These are phyloP conservation scores for Bubalus kerabau DNA, from an alignment of 2,113 vertebrate species.

Conservation along the genomic window DNA sequence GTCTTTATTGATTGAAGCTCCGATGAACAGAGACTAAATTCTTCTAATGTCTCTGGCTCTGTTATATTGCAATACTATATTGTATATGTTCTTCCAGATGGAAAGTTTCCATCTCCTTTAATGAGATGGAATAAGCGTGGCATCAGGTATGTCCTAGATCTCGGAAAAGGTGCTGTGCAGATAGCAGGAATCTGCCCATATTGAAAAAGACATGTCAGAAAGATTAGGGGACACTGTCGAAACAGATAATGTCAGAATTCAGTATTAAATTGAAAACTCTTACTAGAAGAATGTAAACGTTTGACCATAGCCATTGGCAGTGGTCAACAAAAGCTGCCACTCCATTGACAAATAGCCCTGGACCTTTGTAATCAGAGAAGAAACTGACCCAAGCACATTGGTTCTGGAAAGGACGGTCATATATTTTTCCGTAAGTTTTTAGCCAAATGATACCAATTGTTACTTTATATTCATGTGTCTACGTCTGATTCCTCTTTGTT, in stretches of 20 bases:
- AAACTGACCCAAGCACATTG: not conserved
- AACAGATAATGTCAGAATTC: not conserved
- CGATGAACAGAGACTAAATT: not conserved
- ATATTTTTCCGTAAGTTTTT: conserved; percentile 5
- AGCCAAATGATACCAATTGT: not conserved
- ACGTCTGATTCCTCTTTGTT: not conserved
- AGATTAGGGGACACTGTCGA: not conserved
- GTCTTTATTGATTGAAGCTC: not conserved
- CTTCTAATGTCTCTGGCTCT: not conserved
- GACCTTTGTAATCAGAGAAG: conserved; percentile 58
- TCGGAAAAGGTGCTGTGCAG: not conserved
- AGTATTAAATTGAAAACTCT: conserved; percentile 31
- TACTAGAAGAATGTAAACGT: conserved; percentile 20
- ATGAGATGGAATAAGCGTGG: not conserved
- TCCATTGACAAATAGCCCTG: conserved; percentile 38
- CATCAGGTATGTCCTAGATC: not conserved
- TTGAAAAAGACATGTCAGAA: not conserved
- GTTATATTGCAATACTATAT: not conserved
- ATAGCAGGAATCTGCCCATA: not conserved
- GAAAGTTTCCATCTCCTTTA: not conserved
- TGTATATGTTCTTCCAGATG: not conserved
- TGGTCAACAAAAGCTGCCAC: not conserved
- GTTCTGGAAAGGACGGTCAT: not conserved
- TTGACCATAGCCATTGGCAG: not conserved
- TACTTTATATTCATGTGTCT: not conserved